Base-by-base conservation (phyloP, 2,888 invertebrate genomes). In the Diaperis boleti region DNA sequence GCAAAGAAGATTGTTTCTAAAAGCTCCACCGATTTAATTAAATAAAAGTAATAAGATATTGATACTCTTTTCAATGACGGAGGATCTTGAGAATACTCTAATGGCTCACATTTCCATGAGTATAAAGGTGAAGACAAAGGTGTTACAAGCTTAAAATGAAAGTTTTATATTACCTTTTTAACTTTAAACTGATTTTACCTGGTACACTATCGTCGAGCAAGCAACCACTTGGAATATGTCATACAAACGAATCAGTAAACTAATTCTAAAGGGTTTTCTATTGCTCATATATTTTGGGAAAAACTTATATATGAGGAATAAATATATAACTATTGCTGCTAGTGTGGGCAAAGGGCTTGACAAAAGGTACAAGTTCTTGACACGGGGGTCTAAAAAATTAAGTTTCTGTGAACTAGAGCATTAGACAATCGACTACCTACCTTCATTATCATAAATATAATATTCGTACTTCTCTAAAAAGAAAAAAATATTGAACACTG, bases 181-280 rank as follows among this genome's bases (percentile, higher is more conserved):
- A 26, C 1, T 2, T 15, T 44, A 10, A 1, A 22, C 4, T 3
- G 2, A 7, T 17, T 7, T 29, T 45, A 49, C 49, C 33, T 49
- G 10, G 18, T 49, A 49, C 1, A 90, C 87, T 37, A 89, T 83
- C 64, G 85, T 81, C 10, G 84, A 82, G 68, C 91, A 92, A 17
- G 89, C 84, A 2, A 86, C 62, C 10, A 95, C 90, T 87, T 95
- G 95, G 44, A 88, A 76, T 11, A 91, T 80, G 78, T 96, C 95
- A 82, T 95, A 96, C 71, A 86, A 82, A 61, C 88, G 85, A 67
- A 95, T 88, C 20, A 90, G 76, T 1, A 78, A 82, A 67, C 87
- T 87, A 18, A 95, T 79, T 6, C 88, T 80, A 74, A 86, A 89
- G 0, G 95, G 85, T 65, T 85, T 83, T 52, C 89, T 85, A 69